Evolutionary conservation across 2,797 vertebrate genomes (phyloP), one percentile per base, ranked within the genome.

Genomic region (Neoniphon sammara): DNA sequence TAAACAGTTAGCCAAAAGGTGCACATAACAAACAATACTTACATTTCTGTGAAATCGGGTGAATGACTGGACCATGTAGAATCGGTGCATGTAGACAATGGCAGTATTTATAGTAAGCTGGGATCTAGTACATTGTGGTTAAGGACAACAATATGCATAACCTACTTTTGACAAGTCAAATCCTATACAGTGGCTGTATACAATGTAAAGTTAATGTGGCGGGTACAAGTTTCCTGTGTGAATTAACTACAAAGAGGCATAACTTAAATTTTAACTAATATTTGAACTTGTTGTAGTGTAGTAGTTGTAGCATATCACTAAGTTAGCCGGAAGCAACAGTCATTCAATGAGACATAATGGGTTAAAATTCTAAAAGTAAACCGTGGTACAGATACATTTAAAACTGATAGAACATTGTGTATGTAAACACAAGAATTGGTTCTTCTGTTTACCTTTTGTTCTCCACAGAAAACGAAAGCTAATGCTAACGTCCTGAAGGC

Each of bases 11-110:
- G 1, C 2, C 30, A 36, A 46, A 23, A 55, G 9, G 34, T 6
- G 12, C 31, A 21, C 14, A 14, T 4, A 21, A 46, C 17, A 61
- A 9, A 2, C 1, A 15, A 44, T 52, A 96, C 97, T 96, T 89
- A 97, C 97, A 23, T 96, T 97, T 88, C 96, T 92, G 90, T 96
- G 96, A 79, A 98, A 97, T 77, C 96, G 94, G 50, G 95, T 97
- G 89, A 98, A 98, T 1, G 96, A 96, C 83, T 98, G 97, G 83
- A 97, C 94, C 97, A 98, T 98, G 84, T 98, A 98, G 91, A 98
- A 98, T 3, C 97, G 96, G 78, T 98, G 97, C 97, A 98, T 97
- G 87, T 98, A 98, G 54, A 98, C 96, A 31, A 98, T 98, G 70
- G 97, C 96, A 5, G 97, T 98, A 76, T 97, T 98, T 65, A 98